phyloP scores from a whole-genome alignment of 1,140 invertebrate species.

The Pomacea maculata region DNA sequence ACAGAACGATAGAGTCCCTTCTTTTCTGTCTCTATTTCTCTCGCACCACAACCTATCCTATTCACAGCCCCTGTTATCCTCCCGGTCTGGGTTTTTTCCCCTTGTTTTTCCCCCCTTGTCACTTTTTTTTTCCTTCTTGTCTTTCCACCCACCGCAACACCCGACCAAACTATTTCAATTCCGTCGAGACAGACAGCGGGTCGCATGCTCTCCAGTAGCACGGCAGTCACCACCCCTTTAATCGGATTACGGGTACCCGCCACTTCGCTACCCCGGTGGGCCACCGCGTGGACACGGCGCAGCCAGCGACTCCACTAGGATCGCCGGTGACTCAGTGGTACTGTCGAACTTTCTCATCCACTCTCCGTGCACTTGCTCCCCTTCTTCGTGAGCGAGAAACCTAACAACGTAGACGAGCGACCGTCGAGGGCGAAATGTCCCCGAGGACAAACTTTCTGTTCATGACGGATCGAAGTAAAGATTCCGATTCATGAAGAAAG shows the following conservation, averaged over 20 bases:
- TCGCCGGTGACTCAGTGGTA: too few species aligned
- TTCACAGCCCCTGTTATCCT: not conserved
- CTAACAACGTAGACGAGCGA: too few species aligned
- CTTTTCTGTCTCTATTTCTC: not conserved
- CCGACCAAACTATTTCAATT: not conserved
- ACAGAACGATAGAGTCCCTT: not conserved
- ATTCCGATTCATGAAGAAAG: too few species aligned
- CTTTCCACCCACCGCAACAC: not conserved
- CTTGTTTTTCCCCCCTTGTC: not conserved
- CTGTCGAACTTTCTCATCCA: not conserved
- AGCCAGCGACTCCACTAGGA: not conserved
- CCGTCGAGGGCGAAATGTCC: too few species aligned
- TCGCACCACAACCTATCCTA: not conserved
- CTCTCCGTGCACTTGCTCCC: constrained; percentile 2
- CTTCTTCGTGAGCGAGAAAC: not conserved
- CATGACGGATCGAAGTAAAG: too few species aligned
- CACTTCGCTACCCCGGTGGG: not conserved
- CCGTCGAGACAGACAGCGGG: not conserved
- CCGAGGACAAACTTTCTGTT: too few species aligned
- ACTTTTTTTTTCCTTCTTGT: not conserved
- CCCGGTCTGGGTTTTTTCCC: not conserved
- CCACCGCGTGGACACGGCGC: not conserved
- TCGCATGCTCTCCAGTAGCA: too few species aligned
- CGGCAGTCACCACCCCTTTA: too few species aligned
- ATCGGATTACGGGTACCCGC: too few species aligned